phyloP scores from a whole-genome alignment of 2,113 vertebrate genomes.

The Oenanthe melanoleuca region DNA sequence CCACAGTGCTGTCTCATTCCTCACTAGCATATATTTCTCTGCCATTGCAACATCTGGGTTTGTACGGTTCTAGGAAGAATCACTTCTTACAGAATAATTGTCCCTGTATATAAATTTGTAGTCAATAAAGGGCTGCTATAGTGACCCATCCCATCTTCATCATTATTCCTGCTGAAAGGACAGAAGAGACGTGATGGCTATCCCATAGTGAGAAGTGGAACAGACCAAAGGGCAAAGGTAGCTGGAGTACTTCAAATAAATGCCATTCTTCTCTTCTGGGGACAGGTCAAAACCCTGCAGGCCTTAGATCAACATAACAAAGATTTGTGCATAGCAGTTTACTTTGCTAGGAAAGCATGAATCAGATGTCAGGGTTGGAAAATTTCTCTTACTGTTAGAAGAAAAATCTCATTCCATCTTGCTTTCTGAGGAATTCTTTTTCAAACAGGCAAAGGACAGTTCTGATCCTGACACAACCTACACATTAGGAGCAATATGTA shows the following conservation, averaged over 20 bases:
- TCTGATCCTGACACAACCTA: not conserved
- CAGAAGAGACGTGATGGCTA: rapidly evolving
- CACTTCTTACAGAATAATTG: not conserved
- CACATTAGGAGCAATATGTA: not conserved
- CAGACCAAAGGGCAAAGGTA: rapidly evolving
- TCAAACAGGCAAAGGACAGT: not conserved
- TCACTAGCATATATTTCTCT: not conserved
- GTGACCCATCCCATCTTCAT: not conserved
- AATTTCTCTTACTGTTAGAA: not conserved
- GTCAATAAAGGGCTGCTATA: not conserved
- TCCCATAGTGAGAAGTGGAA: not conserved
- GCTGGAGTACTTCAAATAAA: not conserved
- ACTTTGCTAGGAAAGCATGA: not conserved
- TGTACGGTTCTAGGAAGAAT: not conserved
- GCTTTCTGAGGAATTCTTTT: not conserved
- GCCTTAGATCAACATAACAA: not conserved
- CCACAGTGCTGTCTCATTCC: not conserved
- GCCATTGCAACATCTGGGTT: not conserved
- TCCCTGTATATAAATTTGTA: not conserved
- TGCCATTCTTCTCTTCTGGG: not conserved
- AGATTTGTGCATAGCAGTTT: not conserved
- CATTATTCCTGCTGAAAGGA: not conserved
- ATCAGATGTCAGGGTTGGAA: not conserved
- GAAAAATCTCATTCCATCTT: not conserved
- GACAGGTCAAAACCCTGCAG: not conserved